Evolutionary conservation across 2,888 invertebrate genomes (phyloP), one percentile per base, ranked within the genome.

Genomic region (Merodon equestris): DNA sequence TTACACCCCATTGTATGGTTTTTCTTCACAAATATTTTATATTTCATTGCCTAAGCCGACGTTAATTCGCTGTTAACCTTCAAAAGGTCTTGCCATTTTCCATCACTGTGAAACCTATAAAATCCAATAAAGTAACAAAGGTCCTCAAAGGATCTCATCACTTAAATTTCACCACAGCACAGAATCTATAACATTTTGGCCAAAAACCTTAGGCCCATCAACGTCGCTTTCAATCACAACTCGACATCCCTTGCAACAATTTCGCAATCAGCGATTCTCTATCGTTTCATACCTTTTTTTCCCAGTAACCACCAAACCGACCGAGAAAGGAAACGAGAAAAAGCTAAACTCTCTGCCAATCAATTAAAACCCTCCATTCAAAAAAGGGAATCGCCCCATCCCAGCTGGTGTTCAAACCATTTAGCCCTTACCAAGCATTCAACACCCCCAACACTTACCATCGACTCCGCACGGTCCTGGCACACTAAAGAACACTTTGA

Each of bases 401-500:
- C 36, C 17, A 36, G n/a, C 47, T 19, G 18, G 15, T 18, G 14
- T 51, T 48, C 57, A 51, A 56, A 5, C 47, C 47, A 47, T 17
- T 47, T 47, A 44, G 14, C 10, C 48, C 9, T 83, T 84, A 86
- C 84, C 84, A 17, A n/a, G 18, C 10, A n/a, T 18, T 48, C 18
- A 19, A 40, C 15, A 38, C 12, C n/a, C 19, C 12, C 51, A 27
- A 50, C 14, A 85, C 87, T 87, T 77, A 88, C 88, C 87, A 81
- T 86, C 85, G 18, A 83, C 82, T 81, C 85, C 85, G 66, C 88
- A 88, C 19, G 84, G 83, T 42, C 84, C 85, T 27, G 84, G 81
- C 51, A 85, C 84, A 53, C 84, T 84, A 66, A 87, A 88, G 84
- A 86, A 88, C 60, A 89, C 72, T 83, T 88, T 88, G 34, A 89